A percentile compares a stretch with the other conserved stretches of the same genome.
These are phyloP conservation scores for Sarcophaga peregrina DNA, from an alignment of 1,140 invertebrate species.

Conservation along the genomic window DNA sequence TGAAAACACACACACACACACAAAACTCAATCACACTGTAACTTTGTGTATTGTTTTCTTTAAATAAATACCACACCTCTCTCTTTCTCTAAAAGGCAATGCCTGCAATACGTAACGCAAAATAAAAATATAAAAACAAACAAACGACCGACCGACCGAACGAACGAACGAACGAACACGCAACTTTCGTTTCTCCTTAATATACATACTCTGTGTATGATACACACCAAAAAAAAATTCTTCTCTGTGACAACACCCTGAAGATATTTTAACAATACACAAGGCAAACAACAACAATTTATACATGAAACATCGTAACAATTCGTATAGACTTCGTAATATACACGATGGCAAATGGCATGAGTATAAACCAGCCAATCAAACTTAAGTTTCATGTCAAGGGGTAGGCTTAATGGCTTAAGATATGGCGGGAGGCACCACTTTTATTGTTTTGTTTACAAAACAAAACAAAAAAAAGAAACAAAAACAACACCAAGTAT, in stretches of 20 bases:
- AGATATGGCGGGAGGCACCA: slow-evolving; percentile 37
- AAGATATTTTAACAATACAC: slow-evolving; percentile 19
- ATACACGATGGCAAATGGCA: not conserved
- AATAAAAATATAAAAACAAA: not conserved
- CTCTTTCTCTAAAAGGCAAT: not conserved
- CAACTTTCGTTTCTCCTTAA: not conserved
- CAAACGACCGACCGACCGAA: not conserved
- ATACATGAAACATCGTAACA: not conserved
- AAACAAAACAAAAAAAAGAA: not conserved
- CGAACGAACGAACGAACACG: not conserved
- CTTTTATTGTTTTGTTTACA: slow-evolving; percentile 12
- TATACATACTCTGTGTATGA: not conserved
- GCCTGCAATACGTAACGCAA: too few relatives aligned
- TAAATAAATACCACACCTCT: slow-evolving; percentile 20
- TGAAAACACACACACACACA: too few relatives aligned
- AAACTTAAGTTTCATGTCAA: slow-evolving; percentile 25
- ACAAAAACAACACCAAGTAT: not conserved
- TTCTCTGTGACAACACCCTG: slow-evolving; percentile 10
- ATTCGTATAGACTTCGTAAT: slow-evolving; percentile 10
- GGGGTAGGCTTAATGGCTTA: slow-evolving; percentile 33
- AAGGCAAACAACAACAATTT: not conserved
- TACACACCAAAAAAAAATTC: not conserved
- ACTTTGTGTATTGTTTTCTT: not conserved
- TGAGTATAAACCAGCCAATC: slow-evolving; percentile 30
- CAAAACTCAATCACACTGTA: not conserved